A percentile compares a stretch with the other conserved stretches of the same genome.
Evolutionary conservation across 2,797 vertebrate species (phyloP).

Genomic region (Poecilia picta): DNA sequence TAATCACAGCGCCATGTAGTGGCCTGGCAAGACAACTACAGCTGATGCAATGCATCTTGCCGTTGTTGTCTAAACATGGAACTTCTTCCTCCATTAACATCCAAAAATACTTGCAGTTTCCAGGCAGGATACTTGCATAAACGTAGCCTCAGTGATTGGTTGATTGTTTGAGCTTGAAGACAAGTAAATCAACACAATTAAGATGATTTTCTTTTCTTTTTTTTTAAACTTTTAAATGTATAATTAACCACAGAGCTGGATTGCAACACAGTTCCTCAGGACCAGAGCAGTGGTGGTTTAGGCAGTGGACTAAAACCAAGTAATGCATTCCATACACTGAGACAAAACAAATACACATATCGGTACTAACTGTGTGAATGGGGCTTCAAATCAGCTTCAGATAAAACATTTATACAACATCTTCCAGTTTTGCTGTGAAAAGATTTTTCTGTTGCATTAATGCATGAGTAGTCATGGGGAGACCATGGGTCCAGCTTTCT

Average conservation of each 20-base stretch:
- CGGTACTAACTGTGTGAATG: neutral
- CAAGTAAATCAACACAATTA: too few species aligned
- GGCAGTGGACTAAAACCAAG: neutral
- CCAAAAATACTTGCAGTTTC: too few species aligned
- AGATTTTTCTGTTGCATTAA: neutral
- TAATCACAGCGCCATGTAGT: too few species aligned
- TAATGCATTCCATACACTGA: neutral
- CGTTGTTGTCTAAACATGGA: too few species aligned
- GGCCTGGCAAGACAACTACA: too few species aligned
- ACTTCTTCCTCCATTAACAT: too few species aligned
- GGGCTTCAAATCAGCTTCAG: neutral
- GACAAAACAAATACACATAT: neutral
- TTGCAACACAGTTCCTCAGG: neutral
- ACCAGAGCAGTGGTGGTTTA: neutral
- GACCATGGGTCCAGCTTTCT: neutral
- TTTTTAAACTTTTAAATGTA: too few species aligned
- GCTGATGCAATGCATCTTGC: too few species aligned
- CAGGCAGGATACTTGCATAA: too few species aligned
- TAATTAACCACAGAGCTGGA: neutral
- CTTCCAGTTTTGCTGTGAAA: neutral
- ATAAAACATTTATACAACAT: neutral
- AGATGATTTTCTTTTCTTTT: too few species aligned
- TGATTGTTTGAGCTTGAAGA: too few species aligned
- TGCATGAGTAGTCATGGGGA: neutral
- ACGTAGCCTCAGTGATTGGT: too few species aligned